Evolutionary conservation across 2,888 invertebrate species (phyloP).

Genomic region (Coronaproctus castanopsis): DNA sequence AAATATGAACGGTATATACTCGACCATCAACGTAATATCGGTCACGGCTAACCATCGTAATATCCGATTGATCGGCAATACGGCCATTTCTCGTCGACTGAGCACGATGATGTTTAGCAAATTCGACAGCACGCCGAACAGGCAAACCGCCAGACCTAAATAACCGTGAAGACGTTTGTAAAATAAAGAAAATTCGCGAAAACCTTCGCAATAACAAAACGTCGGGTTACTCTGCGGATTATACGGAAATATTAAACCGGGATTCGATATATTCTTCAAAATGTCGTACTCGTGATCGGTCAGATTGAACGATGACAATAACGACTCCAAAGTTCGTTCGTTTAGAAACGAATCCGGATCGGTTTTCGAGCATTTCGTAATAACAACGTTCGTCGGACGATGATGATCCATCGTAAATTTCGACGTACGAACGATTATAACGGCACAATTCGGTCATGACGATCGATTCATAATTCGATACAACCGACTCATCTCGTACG

Average conservation of each 20-base stretch:
- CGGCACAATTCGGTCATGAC: no score
- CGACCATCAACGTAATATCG: slow-evolving; percentile 76
- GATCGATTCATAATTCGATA: no score
- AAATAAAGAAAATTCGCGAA: slow-evolving; percentile 36
- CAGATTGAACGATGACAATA: neutral
- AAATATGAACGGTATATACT: slow-evolving; percentile 54
- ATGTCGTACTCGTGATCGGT: neutral
- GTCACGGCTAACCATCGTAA: slow-evolving; percentile 68
- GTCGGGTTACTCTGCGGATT: neutral
- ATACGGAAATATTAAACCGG: neutral
- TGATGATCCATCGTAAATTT: no score
- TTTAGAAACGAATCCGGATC: no score
- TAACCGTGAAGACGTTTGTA: slow-evolving; percentile 59
- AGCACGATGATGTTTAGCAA: slow-evolving; percentile 69
- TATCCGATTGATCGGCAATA: slow-evolving; percentile 68
- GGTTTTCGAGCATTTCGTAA: no score
- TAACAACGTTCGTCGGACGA: no score
- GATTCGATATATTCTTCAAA: neutral
- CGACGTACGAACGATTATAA: no score
- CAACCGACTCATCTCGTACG: no score
- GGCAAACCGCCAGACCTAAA: slow-evolving; percentile 58
- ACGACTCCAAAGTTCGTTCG: neutral
- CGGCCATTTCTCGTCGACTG: slow-evolving; percentile 56
- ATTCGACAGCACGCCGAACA: slow-evolving; percentile 72
- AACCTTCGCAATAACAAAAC: slow-evolving; percentile 13